phyloP scores from a whole-genome alignment of 2,113 vertebrate genomes.

The Theristicus caerulescens region DNA sequence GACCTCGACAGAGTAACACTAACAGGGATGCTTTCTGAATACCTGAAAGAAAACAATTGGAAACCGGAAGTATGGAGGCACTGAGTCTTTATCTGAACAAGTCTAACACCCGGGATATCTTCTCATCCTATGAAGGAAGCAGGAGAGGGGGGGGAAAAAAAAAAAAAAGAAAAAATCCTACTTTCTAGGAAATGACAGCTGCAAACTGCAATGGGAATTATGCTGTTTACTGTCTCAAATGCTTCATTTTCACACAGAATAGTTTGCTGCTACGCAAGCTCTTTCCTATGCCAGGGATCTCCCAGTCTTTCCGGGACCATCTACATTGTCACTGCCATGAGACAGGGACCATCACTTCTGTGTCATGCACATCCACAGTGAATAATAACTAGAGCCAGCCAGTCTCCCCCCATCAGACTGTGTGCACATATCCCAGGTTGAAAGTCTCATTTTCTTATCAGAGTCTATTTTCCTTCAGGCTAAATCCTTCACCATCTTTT shows the following conservation, averaged over 20 bases:
- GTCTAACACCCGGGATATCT: not conserved
- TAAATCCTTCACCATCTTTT: slow-evolving; percentile 13
- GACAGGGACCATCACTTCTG: not conserved
- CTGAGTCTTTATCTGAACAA: not conserved
- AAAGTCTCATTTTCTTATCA: not conserved
- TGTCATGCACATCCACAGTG: not conserved
- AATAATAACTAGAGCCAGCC: not conserved
- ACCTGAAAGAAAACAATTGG: not conserved
- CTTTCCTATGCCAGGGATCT: not conserved
- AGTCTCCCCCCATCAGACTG: not conserved
- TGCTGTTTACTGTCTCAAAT: not conserved
- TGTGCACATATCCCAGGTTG: not conserved
- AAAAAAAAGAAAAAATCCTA: too few relatives aligned
- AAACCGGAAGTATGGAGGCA: not conserved
- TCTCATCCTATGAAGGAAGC: not conserved
- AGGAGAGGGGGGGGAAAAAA: not conserved
- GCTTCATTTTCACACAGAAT: not conserved
- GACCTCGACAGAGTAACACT: not conserved
- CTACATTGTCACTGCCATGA: not conserved
- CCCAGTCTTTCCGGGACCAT: not conserved
- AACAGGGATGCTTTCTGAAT: not conserved
- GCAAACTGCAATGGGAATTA: not conserved
- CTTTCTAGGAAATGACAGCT: not conserved
- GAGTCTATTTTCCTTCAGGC: not conserved
- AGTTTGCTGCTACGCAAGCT: not conserved